phyloP scores from a whole-genome alignment of 2,797 vertebrate genomes.

The Cyclura pinguis region DNA sequence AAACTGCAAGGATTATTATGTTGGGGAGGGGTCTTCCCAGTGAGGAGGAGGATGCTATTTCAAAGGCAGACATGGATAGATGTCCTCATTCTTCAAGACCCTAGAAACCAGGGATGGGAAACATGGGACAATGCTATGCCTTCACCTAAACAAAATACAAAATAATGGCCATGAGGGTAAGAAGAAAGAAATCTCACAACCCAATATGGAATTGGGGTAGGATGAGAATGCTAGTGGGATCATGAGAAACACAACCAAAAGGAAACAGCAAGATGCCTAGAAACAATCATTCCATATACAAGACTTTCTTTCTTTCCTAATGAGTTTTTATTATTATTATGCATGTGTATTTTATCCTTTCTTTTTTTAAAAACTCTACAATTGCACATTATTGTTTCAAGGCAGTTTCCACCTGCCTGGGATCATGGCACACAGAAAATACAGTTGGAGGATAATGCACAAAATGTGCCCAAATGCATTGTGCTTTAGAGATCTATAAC shows the following conservation, averaged over 20 bases:
- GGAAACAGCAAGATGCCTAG: background rate
- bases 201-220: background rate
- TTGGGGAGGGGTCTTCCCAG: no score
- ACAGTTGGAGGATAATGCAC: constrained; percentile 77
- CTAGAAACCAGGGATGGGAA: no score
- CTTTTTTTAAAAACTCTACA: constrained; percentile 53
- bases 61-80: no score
- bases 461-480: constrained; percentile 79
- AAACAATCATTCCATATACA: constrained; percentile 70
- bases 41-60: no score
- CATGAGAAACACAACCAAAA: background rate
- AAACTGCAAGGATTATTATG: no score
- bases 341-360: constrained; percentile 71
- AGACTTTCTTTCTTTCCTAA: constrained; percentile 73
- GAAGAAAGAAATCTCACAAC: background rate
- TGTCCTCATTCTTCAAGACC: no score
- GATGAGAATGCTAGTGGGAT: background rate
- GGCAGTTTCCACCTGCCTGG: constrained; percentile 70
- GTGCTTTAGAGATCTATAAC: constrained; percentile 80
- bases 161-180: background rate
- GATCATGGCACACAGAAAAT: constrained; percentile 74
- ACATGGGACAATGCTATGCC: no score
- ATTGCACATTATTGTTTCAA: constrained; percentile 79
- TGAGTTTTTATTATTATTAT: constrained; percentile 68
- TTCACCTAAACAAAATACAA: background rate